Evolutionary conservation across 2,113 vertebrate species (phyloP), one percentile per base, ranked within the genome.

Genomic region (Ptychochromis oligacanthus): DNA sequence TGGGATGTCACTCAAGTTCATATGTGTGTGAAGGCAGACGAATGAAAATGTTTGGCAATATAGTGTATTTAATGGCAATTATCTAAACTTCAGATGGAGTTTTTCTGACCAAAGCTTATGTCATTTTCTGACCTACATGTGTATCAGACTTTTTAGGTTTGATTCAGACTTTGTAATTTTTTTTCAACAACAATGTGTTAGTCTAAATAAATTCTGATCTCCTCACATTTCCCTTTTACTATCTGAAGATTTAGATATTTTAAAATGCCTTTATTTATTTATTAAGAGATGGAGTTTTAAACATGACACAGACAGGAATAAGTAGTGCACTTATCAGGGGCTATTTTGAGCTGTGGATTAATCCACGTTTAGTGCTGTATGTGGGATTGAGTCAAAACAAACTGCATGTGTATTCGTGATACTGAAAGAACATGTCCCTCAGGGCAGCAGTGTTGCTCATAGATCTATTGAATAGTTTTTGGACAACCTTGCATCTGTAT

Each of bases 81-180:
- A 64, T 72, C 18, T 79, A 43, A 82, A 80, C 80, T n/a, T n/a
- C n/a, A n/a, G n/a, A n/a, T n/a, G n/a, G n/a, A n/a, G n/a, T n/a
- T 87, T 91, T n/a, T 79, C 56, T 26, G 34, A 86, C 67, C 13
- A 0, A 2, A 80, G 64, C 75, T 12, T 14, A 24, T 87, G 22
- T 49, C 64, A 61, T 75, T 80, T 87, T 18, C 62, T 84, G 87
- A 77, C 77, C 75, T 52, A 74, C 77, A 75, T 83, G 52, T 40
- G 22, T 14, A 24, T 18, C 13, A 38, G 11, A 64, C 17, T 34
- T 5, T 20, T 57, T 43, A 9, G 6, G 17, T 4, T 52, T 0
- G 22, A 49, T 26, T 8, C 3, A 34, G 26, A 54, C 46, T 0
- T 28, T 15, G 5, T 56, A 4, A 75, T 22, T 75, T 38, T 34